Base-by-base conservation (phyloP, 2,888 invertebrate species). In the Gortyna flavago region DNA sequence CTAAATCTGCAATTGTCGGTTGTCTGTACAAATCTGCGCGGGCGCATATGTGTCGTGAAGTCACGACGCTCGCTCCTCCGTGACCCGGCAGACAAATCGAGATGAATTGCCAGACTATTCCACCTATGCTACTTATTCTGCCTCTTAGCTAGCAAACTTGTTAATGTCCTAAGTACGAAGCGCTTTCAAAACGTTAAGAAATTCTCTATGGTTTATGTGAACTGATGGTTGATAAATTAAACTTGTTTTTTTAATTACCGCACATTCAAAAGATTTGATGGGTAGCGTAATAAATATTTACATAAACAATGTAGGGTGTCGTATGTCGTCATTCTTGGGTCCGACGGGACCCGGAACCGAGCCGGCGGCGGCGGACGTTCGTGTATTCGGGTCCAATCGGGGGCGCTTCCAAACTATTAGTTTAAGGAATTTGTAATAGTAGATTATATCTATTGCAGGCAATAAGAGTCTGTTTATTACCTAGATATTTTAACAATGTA, bases 1-100 rank as follows among this genome's bases (percentile, higher is more conserved):
- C 73, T 70, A 81, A 85, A 88, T 91, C 89, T 88, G 84, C 72
- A 88, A 81, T 85, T 88, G 88, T 69, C 74, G 41, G 81, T 82
- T 87, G 84, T 85, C 71, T 78, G 72, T 80, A 83, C 77, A 82
- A 83, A 89, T 88, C 89, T 91, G 90, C 87, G 73, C 64, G 83
- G 88, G 91, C 88, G 89, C 88, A 89, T 88, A 87, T 87, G 88
- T 87, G 89, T 85, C 83, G 86, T 85, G 83, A 73, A 95, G 95
- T 95, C 95, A 96, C 95, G 95, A 94, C 90, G 88, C 88, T 89
- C 87, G 89, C 89, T 90, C 87, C 90, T 91, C 93, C 94, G 94
- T 95, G 96, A 95, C 95, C 94, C 89, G 90, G 85, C 89, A 90
- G 95, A 96, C 96, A 96, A 96, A 96, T 96, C 96, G 94, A 95